phyloP scores from a whole-genome alignment of 1,140 invertebrate genomes.

The Diuraphis noxia region DNA sequence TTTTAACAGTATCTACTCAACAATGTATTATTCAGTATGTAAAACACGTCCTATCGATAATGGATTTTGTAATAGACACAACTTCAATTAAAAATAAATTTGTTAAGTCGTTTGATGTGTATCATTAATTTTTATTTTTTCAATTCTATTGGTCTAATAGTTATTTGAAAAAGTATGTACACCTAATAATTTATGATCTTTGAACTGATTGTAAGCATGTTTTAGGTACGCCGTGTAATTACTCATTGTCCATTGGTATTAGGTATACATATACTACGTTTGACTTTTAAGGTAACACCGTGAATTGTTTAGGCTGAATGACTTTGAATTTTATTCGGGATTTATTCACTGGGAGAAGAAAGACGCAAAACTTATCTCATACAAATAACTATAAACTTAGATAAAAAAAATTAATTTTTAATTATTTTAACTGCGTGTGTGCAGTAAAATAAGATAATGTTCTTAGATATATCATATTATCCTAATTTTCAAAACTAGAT shows the following conservation, averaged over 20 bases:
- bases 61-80: background rate
- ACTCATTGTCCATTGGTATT: background rate
- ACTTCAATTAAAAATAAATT: background rate
- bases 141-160: background rate
- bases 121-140: background rate
- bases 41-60: background rate
- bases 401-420: background rate
- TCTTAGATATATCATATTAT: too few species aligned
- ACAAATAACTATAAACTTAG: background rate
- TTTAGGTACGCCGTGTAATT: background rate
- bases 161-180: background rate
- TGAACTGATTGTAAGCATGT: background rate
- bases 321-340: background rate
- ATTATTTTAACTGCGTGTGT: background rate
- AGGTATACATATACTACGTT: background rate
- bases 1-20: background rate
- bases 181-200: background rate
- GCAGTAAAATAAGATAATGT: too few species aligned
- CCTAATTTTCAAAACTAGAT: too few species aligned
- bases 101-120: background rate
- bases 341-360: background rate
- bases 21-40: background rate
- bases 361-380: background rate
- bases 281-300: background rate
- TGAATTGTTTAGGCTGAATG: background rate